Conservation (phyloP, 2,113 vertebrate genomes). For the Cryptotis parvus region DNA sequence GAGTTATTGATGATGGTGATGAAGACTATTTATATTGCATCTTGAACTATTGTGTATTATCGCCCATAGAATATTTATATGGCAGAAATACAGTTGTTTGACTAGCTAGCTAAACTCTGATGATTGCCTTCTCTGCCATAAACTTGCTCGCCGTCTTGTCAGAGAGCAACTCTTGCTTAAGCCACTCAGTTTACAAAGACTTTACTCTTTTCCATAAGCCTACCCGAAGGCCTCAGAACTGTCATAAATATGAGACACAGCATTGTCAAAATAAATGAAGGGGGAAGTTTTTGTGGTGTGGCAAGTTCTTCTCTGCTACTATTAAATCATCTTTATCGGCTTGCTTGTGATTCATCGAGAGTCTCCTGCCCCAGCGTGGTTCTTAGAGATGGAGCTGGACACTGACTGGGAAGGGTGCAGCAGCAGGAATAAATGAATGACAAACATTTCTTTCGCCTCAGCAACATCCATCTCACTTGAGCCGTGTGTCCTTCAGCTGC, state of each 20-base stretch:
- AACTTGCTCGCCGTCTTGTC: neutral
- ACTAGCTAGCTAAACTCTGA: neutral
- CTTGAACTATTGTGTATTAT: neutral
- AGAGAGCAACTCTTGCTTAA: neutral
- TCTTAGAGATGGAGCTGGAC: constrained; percentile 35
- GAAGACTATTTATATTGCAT: neutral
- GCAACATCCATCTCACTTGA: constrained; percentile 36
- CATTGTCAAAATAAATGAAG: constrained; percentile 74
- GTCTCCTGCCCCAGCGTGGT: neutral
- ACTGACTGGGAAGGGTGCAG: neutral
- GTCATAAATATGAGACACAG: constrained; percentile 67
- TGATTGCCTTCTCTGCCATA: neutral
- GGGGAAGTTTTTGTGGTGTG: constrained; percentile 58
- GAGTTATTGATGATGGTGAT: neutral
- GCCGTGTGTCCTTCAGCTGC: constrained; percentile 44
- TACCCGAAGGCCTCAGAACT: constrained; percentile 23
- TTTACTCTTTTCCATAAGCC: neutral
- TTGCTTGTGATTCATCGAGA: constrained; percentile 48
- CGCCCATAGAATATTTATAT: neutral
- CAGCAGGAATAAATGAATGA: neutral
- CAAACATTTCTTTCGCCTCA: neutral
- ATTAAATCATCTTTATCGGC: constrained; percentile 75
- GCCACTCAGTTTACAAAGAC: constrained; percentile 31
- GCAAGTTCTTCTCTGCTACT: constrained; percentile 61
- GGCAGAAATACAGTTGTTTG: neutral